Percentiles rank a stretch among this genome's conserved stretches.
Evolutionary conservation across 2,113 vertebrate species (phyloP).

Genomic region (Colossoma macropomum): DNA sequence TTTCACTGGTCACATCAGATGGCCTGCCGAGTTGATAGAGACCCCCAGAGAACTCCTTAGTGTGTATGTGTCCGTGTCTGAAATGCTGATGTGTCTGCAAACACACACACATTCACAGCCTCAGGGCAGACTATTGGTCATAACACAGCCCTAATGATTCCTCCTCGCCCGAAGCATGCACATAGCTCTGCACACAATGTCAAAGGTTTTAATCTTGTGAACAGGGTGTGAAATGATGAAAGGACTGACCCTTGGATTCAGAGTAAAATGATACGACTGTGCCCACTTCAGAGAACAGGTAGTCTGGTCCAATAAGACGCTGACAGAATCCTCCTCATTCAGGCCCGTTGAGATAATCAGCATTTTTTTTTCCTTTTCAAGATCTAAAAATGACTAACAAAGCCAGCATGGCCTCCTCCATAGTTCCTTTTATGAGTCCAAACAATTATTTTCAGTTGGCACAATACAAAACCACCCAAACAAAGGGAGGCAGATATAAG

Average conservation of each 20-base stretch:
- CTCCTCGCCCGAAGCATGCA: slow-evolving; percentile 1
- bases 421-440: slow-evolving; percentile 36
- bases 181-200: background rate
- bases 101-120: slow-evolving; percentile 16
- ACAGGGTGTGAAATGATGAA: slow-evolving; percentile 4
- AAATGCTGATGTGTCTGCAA: slow-evolving; percentile 25
- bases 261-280: background rate
- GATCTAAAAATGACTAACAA: slow-evolving; percentile 45
- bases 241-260: background rate
- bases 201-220: slow-evolving; percentile 15
- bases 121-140: slow-evolving; percentile 26
- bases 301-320: background rate
- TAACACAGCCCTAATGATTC: slow-evolving; percentile 23
- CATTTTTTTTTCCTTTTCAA: slow-evolving; percentile 3
- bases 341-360: background rate
- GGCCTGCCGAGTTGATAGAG: background rate
- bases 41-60: slow-evolving; percentile 36
- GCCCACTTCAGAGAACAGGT: background rate
- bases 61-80: background rate
- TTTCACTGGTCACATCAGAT: slow-evolving; percentile 7
- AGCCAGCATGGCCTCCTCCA: slow-evolving; percentile 35
- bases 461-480: slow-evolving; percentile 44
- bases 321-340: slow-evolving; percentile 4
- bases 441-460: slow-evolving; percentile 50
- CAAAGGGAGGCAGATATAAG: slow-evolving; percentile 39